A percentile compares a stretch with the other conserved stretches of the same genome.
Conservation (phyloP, 2,113 vertebrate genomes). For the Brienomyrus longianalis region DNA sequence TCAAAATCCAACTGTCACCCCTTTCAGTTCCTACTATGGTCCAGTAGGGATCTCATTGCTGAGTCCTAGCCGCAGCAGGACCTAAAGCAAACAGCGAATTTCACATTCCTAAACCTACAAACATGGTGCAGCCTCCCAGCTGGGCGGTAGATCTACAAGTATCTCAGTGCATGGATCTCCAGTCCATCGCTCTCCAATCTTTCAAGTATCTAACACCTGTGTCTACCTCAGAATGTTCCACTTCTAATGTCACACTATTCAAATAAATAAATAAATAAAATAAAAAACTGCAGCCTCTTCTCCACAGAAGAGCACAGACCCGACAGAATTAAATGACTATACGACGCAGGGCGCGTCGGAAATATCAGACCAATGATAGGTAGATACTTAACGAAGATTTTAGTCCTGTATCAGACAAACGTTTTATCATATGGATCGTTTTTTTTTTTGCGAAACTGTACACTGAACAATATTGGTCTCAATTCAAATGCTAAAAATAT, state of each 20-base stretch:
- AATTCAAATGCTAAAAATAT: neutral
- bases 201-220: neutral
- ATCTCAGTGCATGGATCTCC: neutral
- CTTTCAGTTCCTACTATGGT: neutral
- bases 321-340: neutral
- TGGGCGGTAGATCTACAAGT: neutral
- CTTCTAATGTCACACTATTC: neutral
- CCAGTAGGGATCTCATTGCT: neutral
- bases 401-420: neutral
- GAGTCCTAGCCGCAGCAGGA: neutral
- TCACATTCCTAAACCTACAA: neutral
- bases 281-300: neutral
- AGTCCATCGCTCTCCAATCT: neutral
- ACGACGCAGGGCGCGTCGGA: neutral
- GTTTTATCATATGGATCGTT: neutral
- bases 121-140: neutral
- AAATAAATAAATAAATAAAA: neutral
- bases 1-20: neutral
- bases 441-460: neutral
- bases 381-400: neutral
- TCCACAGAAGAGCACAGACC: neutral
- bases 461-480: neutral
- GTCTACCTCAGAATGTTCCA: neutral
- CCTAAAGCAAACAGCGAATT: neutral
- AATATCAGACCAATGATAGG: neutral